These are phyloP conservation scores for Planiliza haematocheilus DNA, from an alignment of 2,113 vertebrate species.

Conservation along the genomic window DNA sequence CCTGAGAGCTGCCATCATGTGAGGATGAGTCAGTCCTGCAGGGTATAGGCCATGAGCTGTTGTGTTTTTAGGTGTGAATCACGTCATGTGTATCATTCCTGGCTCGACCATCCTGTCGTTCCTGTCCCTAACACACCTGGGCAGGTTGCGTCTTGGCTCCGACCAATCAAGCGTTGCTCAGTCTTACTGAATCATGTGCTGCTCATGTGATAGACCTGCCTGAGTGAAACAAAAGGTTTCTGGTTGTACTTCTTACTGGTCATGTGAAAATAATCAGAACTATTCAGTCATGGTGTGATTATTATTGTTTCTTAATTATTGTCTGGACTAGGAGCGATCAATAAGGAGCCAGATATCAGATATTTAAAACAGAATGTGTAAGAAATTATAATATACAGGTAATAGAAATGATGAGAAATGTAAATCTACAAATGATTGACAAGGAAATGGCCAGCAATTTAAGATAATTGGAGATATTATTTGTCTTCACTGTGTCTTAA, in stretches of 20 bases:
- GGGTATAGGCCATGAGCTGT: not conserved
- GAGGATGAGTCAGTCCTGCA: constrained; percentile 45
- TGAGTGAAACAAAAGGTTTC: constrained; percentile 10
- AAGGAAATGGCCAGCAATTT: too few species aligned
- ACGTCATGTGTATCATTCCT: not conserved
- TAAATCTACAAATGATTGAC: not conserved
- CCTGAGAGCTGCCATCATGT: constrained; percentile 25
- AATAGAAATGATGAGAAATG: not conserved
- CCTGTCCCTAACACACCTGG: constrained; percentile 60
- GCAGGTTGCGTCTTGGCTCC: constrained; percentile 19
- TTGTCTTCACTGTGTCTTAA: too few species aligned
- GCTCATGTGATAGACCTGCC: constrained; percentile 24
- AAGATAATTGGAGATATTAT: too few species aligned
- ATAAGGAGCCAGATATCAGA: too few species aligned
- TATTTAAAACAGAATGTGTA: too few species aligned
- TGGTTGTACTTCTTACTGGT: rapidly evolving
- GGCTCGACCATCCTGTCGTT: constrained; percentile 69
- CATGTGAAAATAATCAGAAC: not conserved
- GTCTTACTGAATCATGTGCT: constrained; percentile 17
- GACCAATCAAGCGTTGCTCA: constrained; percentile 17
- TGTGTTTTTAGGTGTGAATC: constrained; percentile 43
- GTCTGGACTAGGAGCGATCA: not conserved
- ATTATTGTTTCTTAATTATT: not conserved
- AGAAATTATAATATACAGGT: too few species aligned
- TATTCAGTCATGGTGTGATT: not conserved